Evolutionary conservation across 2,797 vertebrate genomes (phyloP).

Genomic region (Alfaro cultratus): DNA sequence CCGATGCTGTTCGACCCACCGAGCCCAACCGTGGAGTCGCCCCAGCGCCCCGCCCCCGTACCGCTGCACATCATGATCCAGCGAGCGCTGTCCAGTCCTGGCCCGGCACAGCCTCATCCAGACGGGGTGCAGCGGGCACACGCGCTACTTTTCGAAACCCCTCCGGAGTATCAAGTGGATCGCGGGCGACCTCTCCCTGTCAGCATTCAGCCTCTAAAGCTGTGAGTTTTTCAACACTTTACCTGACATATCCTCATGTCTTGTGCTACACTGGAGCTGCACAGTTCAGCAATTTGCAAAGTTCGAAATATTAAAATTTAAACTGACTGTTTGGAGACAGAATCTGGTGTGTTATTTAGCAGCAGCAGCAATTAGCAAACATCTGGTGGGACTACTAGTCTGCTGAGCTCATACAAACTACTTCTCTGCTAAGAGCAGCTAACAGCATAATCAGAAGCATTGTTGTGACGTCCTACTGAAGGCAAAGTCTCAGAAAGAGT

Average conservation of each 20-base stretch:
- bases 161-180: conserved; percentile 81
- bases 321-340: background rate
- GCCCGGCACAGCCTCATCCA: conserved; percentile 84
- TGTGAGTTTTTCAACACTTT: conserved; percentile 82
- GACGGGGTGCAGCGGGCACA: conserved; percentile 92
- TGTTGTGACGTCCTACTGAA: too few species aligned
- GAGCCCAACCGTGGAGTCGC: conserved; percentile 73
- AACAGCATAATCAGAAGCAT: too few species aligned
- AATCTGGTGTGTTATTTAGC: background rate
- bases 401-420: too few species aligned
- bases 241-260: background rate
- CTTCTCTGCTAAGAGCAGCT: too few species aligned
- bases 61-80: conserved; percentile 98
- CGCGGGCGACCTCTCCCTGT: conserved; percentile 90
- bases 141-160: conserved; percentile 89
- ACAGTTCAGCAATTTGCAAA: background rate
- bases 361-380: too few species aligned
- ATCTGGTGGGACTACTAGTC: too few species aligned
- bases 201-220: conserved; percentile 96
- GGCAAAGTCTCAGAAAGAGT: too few species aligned
- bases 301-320: background rate
- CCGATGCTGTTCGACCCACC: conserved; percentile 80
- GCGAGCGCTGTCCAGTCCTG: conserved; percentile 91
- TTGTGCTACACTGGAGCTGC: background rate
- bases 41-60: conserved; percentile 84